These are phyloP conservation scores for Galeopsomyia nigrocyanea DNA, from an alignment of 2,888 invertebrate genomes.

Conservation along the genomic window DNA sequence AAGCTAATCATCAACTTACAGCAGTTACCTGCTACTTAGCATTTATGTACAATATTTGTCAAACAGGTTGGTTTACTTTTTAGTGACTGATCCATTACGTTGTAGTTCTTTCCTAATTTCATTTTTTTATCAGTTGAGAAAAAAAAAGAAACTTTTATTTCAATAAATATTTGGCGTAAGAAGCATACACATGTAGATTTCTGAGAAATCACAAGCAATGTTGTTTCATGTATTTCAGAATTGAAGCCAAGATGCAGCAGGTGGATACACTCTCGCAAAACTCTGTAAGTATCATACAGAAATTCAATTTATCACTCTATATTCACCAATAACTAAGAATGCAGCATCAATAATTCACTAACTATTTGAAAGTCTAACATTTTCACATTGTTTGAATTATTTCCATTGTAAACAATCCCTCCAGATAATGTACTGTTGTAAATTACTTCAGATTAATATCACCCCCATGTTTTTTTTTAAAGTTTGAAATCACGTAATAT, in stretches of 20 bases:
- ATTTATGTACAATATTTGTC: constrained; percentile 69
- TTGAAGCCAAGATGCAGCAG: constrained; percentile 73
- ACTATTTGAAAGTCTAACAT: constrained; percentile 28
- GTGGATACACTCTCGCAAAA: constrained; percentile 73
- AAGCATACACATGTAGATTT: too few species aligned
- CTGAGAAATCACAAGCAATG: too few species aligned
- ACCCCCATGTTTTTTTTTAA: constrained; percentile 21
- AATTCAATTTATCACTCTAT: neutral
- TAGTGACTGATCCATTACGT: constrained; percentile 22
- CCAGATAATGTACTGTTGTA: constrained; percentile 18
- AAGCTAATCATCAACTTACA: constrained; percentile 64
- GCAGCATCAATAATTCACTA: constrained; percentile 42
- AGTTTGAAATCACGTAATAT: constrained; percentile 11
- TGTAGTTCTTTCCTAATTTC: neutral
- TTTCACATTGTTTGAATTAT: constrained; percentile 13
- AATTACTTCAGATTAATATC: constrained; percentile 24
- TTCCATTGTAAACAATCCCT: constrained; percentile 9
- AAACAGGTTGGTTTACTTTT: constrained; percentile 60
- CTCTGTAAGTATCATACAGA: constrained; percentile 68
- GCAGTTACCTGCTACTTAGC: constrained; percentile 67
- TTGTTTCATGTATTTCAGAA: constrained; percentile 64
- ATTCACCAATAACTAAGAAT: constrained; percentile 26
- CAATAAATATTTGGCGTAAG: too few species aligned
- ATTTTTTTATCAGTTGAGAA: too few species aligned
- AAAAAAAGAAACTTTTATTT: too few species aligned